Conservation (phyloP, 1,140 invertebrate genomes). For the Drosophila repletoides region DNA sequence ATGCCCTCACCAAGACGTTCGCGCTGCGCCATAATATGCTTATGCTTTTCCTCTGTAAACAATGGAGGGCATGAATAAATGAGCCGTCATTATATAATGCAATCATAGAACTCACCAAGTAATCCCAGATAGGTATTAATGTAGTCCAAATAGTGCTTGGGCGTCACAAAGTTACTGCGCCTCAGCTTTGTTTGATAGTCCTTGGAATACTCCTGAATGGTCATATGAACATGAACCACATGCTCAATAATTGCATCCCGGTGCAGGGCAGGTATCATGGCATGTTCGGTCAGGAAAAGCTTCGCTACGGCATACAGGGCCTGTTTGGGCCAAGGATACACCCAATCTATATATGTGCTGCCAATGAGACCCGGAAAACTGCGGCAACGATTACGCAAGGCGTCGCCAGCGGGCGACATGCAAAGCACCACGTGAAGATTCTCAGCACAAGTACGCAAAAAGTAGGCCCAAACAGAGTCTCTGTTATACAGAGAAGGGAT, state of each 20-base stretch:
- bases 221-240: constrained; percentile 91
- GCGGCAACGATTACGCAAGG: constrained; percentile 90
- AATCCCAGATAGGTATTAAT: constrained; percentile 90
- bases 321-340: constrained; percentile 95
- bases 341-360: constrained; percentile 97
- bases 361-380: constrained; percentile 96
- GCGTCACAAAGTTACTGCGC: constrained; percentile 92
- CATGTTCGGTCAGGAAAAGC: constrained; percentile 87
- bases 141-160: constrained; percentile 94
- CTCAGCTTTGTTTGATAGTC: constrained; percentile 88
- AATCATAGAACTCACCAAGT: constrained; percentile 84
- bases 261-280: constrained; percentile 86
- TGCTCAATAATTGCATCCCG: constrained; percentile 89
- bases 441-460: constrained; percentile 88
- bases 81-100: not conserved
- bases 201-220: constrained; percentile 87
- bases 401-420: constrained; percentile 93
- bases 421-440: constrained; percentile 95
- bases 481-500: constrained; percentile 73
- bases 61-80: not conserved
- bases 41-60: constrained; percentile 81
- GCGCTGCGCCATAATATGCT: constrained; percentile 82
- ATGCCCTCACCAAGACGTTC: constrained; percentile 82
- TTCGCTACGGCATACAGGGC: constrained; percentile 93
- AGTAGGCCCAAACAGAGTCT: constrained; percentile 92